Conservation (phyloP, 2,113 vertebrate species). For the Argyrosomus japonicus region DNA sequence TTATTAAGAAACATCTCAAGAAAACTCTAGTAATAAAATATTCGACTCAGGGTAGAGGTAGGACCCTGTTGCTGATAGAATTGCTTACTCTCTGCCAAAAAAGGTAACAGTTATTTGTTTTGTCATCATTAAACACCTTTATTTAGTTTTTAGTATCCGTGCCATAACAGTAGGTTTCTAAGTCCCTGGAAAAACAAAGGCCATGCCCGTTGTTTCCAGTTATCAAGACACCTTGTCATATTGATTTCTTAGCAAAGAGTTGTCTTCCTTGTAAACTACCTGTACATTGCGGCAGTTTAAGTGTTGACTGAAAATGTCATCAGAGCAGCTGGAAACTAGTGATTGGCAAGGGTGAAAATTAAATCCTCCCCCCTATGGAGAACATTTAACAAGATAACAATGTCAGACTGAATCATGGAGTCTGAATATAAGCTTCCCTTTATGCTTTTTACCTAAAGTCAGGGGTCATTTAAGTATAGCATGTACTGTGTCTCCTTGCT, state of each 20-base stretch:
- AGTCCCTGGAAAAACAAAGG: neutral
- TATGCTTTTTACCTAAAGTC: neutral
- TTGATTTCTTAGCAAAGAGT: neutral
- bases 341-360: conserved; percentile 20
- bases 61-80: neutral
- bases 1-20: neutral
- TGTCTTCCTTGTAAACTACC: neutral
- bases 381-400: conserved; percentile 22
- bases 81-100: neutral
- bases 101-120: neutral
- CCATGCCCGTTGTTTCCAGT: neutral
- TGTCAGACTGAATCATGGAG: conserved; percentile 13
- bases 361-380: neutral
- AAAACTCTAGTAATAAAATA: neutral
- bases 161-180: neutral
- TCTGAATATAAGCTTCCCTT: neutral
- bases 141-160: neutral
- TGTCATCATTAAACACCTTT: neutral
- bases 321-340: conserved; percentile 8
- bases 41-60: neutral
- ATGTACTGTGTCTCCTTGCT: neutral
- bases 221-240: neutral
- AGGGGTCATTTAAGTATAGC: neutral
- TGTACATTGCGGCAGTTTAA: neutral
- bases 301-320: conserved; percentile 18